Evolutionary conservation across 2,888 invertebrate species (phyloP), one percentile per base, ranked within the genome.

Genomic region (Agrotis segetum): DNA sequence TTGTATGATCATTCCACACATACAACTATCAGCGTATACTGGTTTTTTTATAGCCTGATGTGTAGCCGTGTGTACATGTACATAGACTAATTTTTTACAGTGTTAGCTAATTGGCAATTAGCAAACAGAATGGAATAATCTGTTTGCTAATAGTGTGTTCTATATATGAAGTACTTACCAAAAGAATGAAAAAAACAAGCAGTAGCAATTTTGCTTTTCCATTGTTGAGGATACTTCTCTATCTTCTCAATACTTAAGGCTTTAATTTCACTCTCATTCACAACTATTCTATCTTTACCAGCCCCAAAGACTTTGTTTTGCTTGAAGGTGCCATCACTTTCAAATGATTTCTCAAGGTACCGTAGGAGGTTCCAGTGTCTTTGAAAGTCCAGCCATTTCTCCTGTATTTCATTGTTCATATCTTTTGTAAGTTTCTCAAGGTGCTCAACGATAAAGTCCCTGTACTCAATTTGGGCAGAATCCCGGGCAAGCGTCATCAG

Each of bases 391-490:
- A 89, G 82, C 95, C 95, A 96, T 81, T 86, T 92, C 2, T 86
- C 79, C 6, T 90, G 55, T 71, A 90, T 92, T 64, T 95, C 93
- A 66, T 76, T 77, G 60, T 87, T 90, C 78, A 96, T 93, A 19
- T 94, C 93, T 21, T 96, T 92, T 14, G 93, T 91, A 46, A 95
- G 92, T 76, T 96, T 97, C 56, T 96, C 95, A 71, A 98, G 91
- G 88, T 98, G 97, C 63, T 97, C 97, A 21, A 97, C 96, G 79
- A 98, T 96, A 82, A 97, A 97, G 83, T 97, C 97, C 84, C 97
- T 96, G 62, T 97, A 93, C 46, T 95, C 95, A 77, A 96, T 96
- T 77, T 97, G 96, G 50, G 93, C 91, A 52, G 97, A 97, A 61
- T 97, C 96, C 77, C 96, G 90, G 19, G 97, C 97, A 58, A 97